Evolutionary conservation across 1,140 invertebrate genomes (phyloP), one percentile per base, ranked within the genome.

Genomic region (Trichoplusia ni): DNA sequence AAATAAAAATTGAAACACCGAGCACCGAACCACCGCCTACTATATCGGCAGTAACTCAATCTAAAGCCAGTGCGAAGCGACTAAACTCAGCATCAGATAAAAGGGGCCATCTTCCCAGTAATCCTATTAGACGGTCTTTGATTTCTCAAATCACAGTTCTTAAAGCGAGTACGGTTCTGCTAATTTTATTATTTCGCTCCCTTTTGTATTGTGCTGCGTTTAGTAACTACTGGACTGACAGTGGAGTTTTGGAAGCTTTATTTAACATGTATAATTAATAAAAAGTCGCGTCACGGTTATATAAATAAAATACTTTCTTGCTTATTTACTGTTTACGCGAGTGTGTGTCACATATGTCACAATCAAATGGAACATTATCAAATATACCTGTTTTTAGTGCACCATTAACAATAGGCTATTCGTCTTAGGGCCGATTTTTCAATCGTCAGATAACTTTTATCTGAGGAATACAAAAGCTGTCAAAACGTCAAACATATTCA

Each of bases 61-160:
- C 14, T 7, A 31, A 49, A 49, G 46, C 7, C 46, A 16, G 13
- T 4, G 37, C 14, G 37, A n/a, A 7, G 18, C 19, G 11, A 5
- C 27, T 49, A 49, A 46, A 54, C 59, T 58, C 33, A 37, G 63
- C 51, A 27, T 9, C 51, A 53, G 70, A 72, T 67, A 67, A 67
- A 67, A 61, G 47, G 60, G 25, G 42, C 60, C 29, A 25, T 25
- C 40, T 63, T 69, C 37, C 40, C 60, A 27, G 42, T 60, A 79
- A 82, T 84, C 69, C 69, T 74, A 79, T 85, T 80, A 82, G 59
- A 47, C 67, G 75, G 65, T 76, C 80, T 82, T 85, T 85, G 82
- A 85, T 82, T 80, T 75, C 68, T 69, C 74, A 75, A 80, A 85
- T 82, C 78, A 77, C 70, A 62, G 70, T 74, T 72, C 79, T 79